These are phyloP conservation scores for Brachirus orientalis DNA, from an alignment of 2,113 vertebrate genomes.

Conservation along the genomic window DNA sequence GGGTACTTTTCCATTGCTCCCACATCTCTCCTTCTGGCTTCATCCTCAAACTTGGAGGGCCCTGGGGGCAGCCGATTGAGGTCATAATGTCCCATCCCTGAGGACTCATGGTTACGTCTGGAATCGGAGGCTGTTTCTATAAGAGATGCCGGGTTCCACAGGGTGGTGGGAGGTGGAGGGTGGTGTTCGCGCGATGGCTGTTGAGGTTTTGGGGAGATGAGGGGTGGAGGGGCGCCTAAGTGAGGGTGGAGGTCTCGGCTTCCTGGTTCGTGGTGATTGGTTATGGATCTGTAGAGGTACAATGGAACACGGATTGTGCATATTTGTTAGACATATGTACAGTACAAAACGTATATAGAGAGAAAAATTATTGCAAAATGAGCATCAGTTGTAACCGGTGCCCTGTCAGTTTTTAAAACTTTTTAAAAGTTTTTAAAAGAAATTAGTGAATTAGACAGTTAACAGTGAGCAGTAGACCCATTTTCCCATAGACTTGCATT, in stretches of 20 bases:
- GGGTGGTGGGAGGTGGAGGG: slow-evolving; percentile 85
- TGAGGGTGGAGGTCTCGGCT: slow-evolving; percentile 87
- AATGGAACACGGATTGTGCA: too few species aligned
- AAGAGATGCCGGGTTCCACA: slow-evolving; percentile 94
- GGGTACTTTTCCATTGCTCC: slow-evolving; percentile 87
- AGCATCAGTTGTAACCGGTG: too few species aligned
- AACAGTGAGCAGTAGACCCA: too few species aligned
- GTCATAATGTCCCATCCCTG: slow-evolving; percentile 84
- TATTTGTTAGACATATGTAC: slow-evolving; percentile 23
- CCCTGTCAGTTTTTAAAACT: too few species aligned
- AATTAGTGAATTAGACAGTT: too few species aligned
- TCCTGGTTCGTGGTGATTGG: slow-evolving; percentile 86
- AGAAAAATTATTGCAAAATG: too few species aligned
- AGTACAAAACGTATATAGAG: too few species aligned
- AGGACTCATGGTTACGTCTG: slow-evolving; percentile 84
- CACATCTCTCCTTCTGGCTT: slow-evolving; percentile 83
- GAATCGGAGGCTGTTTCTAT: slow-evolving; percentile 88
- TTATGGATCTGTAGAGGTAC: slow-evolving; percentile 79
- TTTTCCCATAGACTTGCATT: too few species aligned
- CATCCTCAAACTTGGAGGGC: slow-evolving; percentile 87
- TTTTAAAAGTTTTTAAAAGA: too few species aligned
- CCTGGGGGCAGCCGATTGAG: slow-evolving; percentile 80
- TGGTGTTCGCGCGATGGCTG: slow-evolving; percentile 85
- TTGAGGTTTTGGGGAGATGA: slow-evolving; percentile 94
- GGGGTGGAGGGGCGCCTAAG: slow-evolving; percentile 92